These are phyloP conservation scores for Callipepla squamata DNA, from an alignment of 2,113 vertebrate species.

Conservation along the genomic window DNA sequence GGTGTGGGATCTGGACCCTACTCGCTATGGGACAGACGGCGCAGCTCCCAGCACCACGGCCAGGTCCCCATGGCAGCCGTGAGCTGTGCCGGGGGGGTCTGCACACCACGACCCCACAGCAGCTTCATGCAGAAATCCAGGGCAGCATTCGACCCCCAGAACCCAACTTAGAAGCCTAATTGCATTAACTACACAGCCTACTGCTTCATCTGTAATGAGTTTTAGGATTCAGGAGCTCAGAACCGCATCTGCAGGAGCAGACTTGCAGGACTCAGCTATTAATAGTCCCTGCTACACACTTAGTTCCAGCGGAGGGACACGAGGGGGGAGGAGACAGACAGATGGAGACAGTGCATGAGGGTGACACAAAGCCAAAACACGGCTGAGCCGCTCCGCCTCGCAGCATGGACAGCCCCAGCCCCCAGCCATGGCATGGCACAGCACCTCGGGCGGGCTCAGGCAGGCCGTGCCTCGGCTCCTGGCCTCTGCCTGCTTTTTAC, in stretches of 20 bases:
- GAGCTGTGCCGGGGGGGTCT: fast-evolving
- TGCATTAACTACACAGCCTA: conserved; percentile 59
- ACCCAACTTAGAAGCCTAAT: conserved; percentile 38
- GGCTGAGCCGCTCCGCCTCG: conserved; percentile 54
- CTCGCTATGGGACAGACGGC: no score
- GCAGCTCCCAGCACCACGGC: fast-evolving
- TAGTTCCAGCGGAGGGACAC: conserved; percentile 70
- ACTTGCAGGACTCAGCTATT: conserved; percentile 77
- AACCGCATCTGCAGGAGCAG: conserved; percentile 79
- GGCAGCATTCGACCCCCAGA: not conserved
- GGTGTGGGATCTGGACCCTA: fast-evolving
- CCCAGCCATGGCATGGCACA: fast-evolving
- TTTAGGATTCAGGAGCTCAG: conserved; percentile 70
- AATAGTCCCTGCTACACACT: conserved; percentile 77
- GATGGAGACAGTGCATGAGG: conserved; percentile 73
- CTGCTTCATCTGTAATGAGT: conserved; percentile 66
- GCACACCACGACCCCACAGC: not conserved
- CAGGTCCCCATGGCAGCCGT: fast-evolving
- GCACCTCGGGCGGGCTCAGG: not conserved
- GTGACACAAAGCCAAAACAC: conserved; percentile 70
- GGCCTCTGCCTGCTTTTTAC: not conserved
- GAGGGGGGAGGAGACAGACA: conserved; percentile 69
- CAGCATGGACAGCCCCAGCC: not conserved
- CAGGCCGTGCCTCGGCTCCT: not conserved
- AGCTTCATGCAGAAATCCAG: not conserved